phyloP scores from a whole-genome alignment of 2,797 vertebrate species.

The Acestrorhynchus altus region DNA sequence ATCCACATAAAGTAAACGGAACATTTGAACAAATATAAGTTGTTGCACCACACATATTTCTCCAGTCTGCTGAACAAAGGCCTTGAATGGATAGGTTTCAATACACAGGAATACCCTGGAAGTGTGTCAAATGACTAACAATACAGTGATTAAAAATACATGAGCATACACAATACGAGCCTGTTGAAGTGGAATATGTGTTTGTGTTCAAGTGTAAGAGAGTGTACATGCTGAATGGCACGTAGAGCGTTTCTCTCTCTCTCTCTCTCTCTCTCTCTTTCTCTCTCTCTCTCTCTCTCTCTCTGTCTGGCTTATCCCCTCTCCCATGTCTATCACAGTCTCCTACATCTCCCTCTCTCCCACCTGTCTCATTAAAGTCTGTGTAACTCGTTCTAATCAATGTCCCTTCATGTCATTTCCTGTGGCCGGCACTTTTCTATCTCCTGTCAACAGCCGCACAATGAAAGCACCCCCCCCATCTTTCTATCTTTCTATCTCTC shows the following conservation, averaged over 20 bases:
- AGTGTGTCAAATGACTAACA: constrained; percentile 15
- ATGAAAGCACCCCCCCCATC: constrained; percentile 75
- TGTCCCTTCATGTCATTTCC: constrained; percentile 87
- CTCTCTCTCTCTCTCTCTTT: constrained; percentile 45
- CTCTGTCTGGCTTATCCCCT: constrained; percentile 11
- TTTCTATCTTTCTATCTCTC: constrained; percentile 42
- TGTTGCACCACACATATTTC: background rate
- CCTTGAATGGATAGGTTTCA: background rate
- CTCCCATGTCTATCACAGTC: constrained; percentile 56
- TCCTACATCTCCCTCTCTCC: constrained; percentile 42
- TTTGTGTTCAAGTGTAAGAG: background rate
- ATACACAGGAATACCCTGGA: constrained; percentile 3
- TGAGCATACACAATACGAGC: constrained; percentile 45
- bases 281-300: background rate
- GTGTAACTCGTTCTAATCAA: constrained; percentile 81
- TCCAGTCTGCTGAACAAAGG: background rate
- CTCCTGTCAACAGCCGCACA: constrained; percentile 92
- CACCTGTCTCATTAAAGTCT: constrained; percentile 69
- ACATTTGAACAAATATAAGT: background rate
- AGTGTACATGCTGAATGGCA: constrained; percentile 48
- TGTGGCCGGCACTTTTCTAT: constrained; percentile 78
- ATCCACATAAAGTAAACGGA: background rate
- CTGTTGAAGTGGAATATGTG: background rate
- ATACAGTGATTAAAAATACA: constrained; percentile 58
- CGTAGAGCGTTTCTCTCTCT: constrained; percentile 35